Conservation (phyloP, 2,888 invertebrate species). For the Tridacna crocea region DNA sequence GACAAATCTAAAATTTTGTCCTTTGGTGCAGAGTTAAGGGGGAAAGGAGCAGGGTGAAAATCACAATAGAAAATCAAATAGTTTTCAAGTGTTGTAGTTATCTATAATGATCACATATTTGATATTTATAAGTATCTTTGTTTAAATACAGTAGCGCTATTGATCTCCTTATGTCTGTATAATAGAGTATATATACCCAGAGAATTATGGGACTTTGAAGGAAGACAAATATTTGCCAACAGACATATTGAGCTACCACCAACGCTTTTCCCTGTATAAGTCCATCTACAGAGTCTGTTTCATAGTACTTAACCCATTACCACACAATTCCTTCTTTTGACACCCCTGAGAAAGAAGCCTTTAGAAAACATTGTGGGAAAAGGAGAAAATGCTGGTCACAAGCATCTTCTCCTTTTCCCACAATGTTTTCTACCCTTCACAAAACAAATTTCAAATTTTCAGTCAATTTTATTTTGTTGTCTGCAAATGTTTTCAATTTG, state of each 20-base stretch:
- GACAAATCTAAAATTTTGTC: background rate
- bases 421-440: background rate
- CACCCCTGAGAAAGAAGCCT: no score
- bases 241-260: conserved; percentile 4
- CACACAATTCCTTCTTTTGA: no score
- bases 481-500: no score
- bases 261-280: background rate
- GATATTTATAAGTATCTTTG: conserved; percentile 26
- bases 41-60: background rate
- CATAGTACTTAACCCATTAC: no score
- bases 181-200: background rate
- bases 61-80: conserved; percentile 27
- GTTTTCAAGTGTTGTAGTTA: conserved; percentile 16
- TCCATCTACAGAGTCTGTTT: no score
- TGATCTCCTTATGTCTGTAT: conserved; percentile 6
- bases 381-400: background rate
- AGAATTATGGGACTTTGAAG: conserved; percentile 21
- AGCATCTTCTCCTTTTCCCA: background rate
- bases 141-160: conserved; percentile 18
- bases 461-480: no score
- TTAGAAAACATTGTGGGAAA: background rate
- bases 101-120: conserved; percentile 17
- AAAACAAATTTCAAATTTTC: no score
- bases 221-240: conserved; percentile 17
- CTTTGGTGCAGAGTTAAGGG: background rate